phyloP scores from a whole-genome alignment of 2,797 vertebrate genomes.

The Pelobates cultripes region DNA sequence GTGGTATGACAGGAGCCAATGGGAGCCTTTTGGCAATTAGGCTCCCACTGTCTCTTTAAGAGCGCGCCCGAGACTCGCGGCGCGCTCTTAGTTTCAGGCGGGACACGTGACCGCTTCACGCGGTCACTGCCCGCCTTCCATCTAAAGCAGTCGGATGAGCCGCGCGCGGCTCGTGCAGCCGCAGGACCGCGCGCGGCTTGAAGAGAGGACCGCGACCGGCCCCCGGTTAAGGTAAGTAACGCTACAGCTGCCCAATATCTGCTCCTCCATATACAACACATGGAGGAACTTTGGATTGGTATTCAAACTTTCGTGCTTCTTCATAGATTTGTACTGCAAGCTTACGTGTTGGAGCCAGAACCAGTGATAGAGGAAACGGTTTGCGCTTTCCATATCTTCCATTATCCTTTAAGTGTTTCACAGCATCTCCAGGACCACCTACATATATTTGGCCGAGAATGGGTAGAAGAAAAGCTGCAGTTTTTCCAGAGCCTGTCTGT shows the following conservation, averaged over 20 bases:
- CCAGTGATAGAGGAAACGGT: constrained; percentile 91
- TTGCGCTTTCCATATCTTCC: constrained; percentile 94
- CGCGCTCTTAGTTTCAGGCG: too few species aligned
- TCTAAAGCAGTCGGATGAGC: too few species aligned
- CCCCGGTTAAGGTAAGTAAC: too few species aligned
- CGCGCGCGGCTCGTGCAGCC: too few species aligned
- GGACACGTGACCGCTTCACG: too few species aligned
- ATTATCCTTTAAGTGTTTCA: constrained; percentile 90
- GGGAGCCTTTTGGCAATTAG: too few species aligned
- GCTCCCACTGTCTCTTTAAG: too few species aligned
- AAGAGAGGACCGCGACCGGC: too few species aligned
- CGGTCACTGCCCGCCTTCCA: too few species aligned
- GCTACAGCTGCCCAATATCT: constrained; percentile 96
- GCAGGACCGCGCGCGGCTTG: too few species aligned
- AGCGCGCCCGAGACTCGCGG: too few species aligned
- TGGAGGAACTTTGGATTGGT: constrained; percentile 92
- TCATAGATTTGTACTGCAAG: constrained; percentile 96
- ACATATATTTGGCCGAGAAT: constrained; percentile 97
- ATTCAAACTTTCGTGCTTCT: constrained; percentile 96
- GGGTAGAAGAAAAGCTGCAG: constrained; percentile 94
- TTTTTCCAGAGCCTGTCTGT: constrained; percentile 98
- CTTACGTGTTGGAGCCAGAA: constrained; percentile 96
- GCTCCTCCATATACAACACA: constrained; percentile 97
- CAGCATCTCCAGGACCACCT: constrained; percentile 91
- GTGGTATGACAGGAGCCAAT: too few species aligned